Conservation (phyloP, 2,888 invertebrate genomes). For the Gymnoscelis rufifasciata region DNA sequence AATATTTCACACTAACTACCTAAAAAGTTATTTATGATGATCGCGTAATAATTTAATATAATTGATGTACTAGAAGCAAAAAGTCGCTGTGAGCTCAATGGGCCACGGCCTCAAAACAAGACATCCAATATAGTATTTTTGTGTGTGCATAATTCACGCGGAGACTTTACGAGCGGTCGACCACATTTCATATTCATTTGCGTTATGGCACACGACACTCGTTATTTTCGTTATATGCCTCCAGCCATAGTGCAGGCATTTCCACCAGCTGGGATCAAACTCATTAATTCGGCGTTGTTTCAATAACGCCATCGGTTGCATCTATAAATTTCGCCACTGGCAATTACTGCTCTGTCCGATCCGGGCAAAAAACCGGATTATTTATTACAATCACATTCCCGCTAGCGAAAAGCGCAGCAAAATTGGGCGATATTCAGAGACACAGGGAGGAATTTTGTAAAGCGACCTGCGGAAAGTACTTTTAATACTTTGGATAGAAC, state of each 20-base stretch:
- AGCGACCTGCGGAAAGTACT: too few relatives aligned
- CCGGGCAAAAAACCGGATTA: constrained; percentile 30
- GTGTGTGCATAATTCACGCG: constrained; percentile 8
- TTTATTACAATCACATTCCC: constrained; percentile 33
- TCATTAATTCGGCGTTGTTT: constrained; percentile 37
- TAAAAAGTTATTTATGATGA: too few relatives aligned
- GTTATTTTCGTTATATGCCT: constrained; percentile 7
- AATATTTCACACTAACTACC: too few relatives aligned
- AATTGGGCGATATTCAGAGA: constrained; percentile 22
- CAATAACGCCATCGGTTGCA: constrained; percentile 34
- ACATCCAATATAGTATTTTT: constrained; percentile 10
- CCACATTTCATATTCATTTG: constrained; percentile 21
- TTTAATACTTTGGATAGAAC: too few relatives aligned
- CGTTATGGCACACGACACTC: constrained; percentile 13
- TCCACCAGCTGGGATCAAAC: constrained; percentile 24
- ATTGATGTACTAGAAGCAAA: too few relatives aligned
- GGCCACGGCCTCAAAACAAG: constrained; percentile 10
- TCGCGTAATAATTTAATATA: too few relatives aligned
- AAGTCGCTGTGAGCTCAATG: too few relatives aligned
- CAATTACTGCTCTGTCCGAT: constrained; percentile 33
- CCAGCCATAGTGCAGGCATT: constrained; percentile 3
- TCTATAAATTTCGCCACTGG: constrained; percentile 34
- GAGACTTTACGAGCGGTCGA: constrained; percentile 17
- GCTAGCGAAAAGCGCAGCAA: constrained; percentile 25
- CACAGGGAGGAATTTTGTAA: too few relatives aligned